These are phyloP conservation scores for Hydropotes inermis DNA, from an alignment of 2,113 vertebrate species.

Conservation along the genomic window DNA sequence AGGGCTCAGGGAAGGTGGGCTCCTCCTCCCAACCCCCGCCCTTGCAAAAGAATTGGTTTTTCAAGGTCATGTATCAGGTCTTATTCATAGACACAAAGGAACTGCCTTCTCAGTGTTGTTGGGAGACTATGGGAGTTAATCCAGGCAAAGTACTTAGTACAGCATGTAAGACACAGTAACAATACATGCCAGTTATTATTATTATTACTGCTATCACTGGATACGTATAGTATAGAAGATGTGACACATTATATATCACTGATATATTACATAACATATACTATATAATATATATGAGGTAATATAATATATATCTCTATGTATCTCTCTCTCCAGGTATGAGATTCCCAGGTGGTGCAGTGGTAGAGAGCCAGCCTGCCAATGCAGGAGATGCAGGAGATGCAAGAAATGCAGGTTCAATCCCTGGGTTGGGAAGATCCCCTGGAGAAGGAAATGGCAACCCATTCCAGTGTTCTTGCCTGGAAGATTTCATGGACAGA, in stretches of 20 bases:
- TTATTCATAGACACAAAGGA: accelerated
- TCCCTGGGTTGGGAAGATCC: background rate
- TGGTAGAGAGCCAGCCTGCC: background rate
- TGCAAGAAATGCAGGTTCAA: background rate
- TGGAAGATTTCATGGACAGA: background rate
- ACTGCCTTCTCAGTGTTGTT: background rate
- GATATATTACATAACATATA: background rate
- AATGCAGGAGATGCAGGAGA: background rate
- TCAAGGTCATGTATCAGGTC: background rate
- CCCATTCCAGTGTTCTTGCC: background rate
- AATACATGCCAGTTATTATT: background rate
- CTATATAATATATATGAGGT: background rate
- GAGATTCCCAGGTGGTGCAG: background rate
- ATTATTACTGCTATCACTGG: background rate
- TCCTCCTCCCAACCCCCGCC: background rate
- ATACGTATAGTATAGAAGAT: background rate
- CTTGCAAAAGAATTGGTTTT: background rate
- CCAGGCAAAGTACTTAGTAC: background rate
- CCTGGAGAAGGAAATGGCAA: background rate
- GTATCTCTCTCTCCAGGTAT: background rate
- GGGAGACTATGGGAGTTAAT: background rate
- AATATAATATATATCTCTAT: background rate
- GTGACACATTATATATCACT: background rate
- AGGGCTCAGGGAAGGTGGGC: background rate
- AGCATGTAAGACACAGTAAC: background rate